Evolutionary conservation across 2,113 vertebrate genomes (phyloP).

Genomic region (Marcusenius ussheri): DNA sequence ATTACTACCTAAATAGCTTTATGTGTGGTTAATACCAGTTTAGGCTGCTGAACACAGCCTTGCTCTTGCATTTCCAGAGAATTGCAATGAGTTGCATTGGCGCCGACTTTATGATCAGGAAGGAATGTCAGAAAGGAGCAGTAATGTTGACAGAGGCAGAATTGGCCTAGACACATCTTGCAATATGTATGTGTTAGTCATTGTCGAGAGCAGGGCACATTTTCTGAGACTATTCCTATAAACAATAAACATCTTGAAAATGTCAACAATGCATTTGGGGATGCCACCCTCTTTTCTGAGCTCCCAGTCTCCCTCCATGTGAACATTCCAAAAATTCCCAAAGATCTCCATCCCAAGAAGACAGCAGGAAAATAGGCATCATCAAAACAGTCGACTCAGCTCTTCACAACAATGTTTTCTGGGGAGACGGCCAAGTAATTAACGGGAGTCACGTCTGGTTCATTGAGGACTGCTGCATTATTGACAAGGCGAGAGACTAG

Average conservation of each 20-base stretch:
- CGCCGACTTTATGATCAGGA: not conserved
- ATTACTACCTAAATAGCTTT: not conserved
- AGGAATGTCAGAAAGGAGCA: not conserved
- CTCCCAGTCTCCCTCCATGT: not conserved
- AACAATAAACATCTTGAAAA: not conserved
- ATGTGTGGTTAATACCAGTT: not conserved
- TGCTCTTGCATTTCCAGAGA: not conserved
- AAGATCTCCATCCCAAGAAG: not conserved
- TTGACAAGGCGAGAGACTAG: conserved; percentile 25
- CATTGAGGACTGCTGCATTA: conserved; percentile 24
- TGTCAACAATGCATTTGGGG: not conserved
- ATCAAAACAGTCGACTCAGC: conserved; percentile 18
- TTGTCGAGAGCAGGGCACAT: not conserved
- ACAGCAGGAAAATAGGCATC: not conserved
- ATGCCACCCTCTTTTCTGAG: not conserved
- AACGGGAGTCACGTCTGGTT: conserved; percentile 27
- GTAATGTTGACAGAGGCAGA: not conserved
- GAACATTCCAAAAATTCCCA: not conserved
- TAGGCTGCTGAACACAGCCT: not conserved
- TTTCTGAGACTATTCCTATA: not conserved
- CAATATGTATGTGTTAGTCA: not conserved
- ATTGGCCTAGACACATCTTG: not conserved
- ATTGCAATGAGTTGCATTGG: not conserved
- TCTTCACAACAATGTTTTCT: conserved; percentile 16
- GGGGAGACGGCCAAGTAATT: conserved; percentile 25